Percentiles rank a stretch among this genome's conserved stretches.
These are phyloP conservation scores for Melipona quadrifasciata DNA, from an alignment of 1,140 invertebrate species.

Conservation along the genomic window DNA sequence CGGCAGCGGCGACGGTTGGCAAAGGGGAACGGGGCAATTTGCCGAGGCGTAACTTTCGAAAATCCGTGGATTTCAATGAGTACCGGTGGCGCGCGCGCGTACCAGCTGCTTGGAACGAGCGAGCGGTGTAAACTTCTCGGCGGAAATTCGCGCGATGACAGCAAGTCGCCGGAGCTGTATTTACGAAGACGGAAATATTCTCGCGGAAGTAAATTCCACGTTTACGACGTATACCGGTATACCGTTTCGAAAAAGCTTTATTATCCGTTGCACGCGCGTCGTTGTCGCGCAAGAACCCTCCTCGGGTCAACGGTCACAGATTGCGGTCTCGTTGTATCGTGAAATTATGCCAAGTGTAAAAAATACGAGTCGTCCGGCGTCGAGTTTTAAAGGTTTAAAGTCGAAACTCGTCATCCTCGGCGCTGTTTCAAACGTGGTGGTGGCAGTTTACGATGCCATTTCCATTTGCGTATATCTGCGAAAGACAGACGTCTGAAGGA, in stretches of 20 bases:
- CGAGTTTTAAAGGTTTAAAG: not conserved
- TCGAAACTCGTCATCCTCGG: not conserved
- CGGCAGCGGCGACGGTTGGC: not conserved
- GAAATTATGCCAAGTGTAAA: constrained; percentile 33
- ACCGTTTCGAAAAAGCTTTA: constrained; percentile 21
- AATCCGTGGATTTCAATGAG: constrained; percentile 47
- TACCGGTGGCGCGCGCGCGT: constrained; percentile 12
- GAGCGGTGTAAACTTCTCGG: constrained; percentile 37
- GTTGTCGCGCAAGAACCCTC: too few species aligned
- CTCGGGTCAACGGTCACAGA: not conserved
- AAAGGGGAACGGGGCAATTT: constrained; percentile 8
- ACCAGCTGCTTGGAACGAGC: constrained; percentile 42
- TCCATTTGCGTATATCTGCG: not conserved
- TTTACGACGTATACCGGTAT: constrained; percentile 31
- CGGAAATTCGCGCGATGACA: constrained; percentile 25
- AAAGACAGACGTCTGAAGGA: not conserved
- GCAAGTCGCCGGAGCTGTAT: constrained; percentile 10
- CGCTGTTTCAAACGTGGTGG: not conserved
- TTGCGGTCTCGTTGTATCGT: constrained; percentile 39
- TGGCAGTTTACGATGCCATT: not conserved
- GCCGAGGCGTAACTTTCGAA: constrained; percentile 43
- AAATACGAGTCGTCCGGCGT: not conserved
- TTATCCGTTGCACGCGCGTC: not conserved
- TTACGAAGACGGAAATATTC: constrained; percentile 47
- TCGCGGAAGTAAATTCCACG: constrained; percentile 32